Conservation (phyloP, 1,140 invertebrate species). For the Philotrypesis tridentata region DNA sequence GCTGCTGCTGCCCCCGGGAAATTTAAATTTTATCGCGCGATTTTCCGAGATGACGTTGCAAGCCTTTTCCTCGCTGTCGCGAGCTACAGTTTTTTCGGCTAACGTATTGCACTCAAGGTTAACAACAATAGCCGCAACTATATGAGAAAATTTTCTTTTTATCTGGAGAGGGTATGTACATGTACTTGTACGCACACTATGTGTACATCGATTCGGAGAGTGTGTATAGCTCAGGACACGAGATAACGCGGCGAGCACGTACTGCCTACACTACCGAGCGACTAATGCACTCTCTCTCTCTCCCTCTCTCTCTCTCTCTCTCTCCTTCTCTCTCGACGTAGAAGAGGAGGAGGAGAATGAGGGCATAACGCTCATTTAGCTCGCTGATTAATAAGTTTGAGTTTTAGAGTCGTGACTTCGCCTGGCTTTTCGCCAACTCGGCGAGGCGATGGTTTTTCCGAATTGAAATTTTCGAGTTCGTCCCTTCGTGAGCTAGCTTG, state of each 20-base stretch:
- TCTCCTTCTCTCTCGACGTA: too few species aligned
- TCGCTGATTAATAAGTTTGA: slow-evolving; percentile 21
- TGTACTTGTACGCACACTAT: too few species aligned
- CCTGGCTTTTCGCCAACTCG: background rate
- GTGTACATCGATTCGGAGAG: background rate
- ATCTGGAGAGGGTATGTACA: background rate
- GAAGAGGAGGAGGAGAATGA: background rate
- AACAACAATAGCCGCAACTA: too few species aligned
- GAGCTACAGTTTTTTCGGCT: background rate
- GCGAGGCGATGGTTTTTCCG: background rate
- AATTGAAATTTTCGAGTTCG: background rate
- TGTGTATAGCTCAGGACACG: background rate
- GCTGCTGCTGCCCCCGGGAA: background rate
- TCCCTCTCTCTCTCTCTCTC: too few species aligned
- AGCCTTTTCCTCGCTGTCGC: background rate
- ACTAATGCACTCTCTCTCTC: slow-evolving; percentile 8
- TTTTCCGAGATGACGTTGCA: slow-evolving; percentile 12
- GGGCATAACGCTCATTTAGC: background rate
- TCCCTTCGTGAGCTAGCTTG: background rate
- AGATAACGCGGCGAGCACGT: background rate
- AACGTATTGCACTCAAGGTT: too few species aligned
- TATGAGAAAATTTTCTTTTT: background rate
- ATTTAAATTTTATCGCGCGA: slow-evolving; percentile 43
- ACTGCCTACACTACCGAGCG: background rate
- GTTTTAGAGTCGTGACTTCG: background rate